Evolutionary conservation across 2,113 vertebrate species (phyloP), one percentile per base, ranked within the genome.

Genomic region (Crotalus horridus): DNA sequence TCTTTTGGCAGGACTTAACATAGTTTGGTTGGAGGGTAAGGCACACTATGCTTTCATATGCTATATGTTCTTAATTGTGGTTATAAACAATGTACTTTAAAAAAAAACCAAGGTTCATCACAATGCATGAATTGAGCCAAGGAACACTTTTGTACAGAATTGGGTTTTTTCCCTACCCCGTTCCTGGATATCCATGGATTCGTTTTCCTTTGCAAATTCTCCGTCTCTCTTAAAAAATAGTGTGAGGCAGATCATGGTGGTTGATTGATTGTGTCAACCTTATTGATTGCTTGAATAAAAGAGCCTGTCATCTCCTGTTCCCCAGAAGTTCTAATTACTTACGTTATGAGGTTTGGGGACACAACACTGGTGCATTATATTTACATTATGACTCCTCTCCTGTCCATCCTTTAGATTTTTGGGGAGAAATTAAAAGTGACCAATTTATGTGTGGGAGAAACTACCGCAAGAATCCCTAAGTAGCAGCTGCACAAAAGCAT

Each of bases 311-410:
- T 20, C n/a, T 33, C 55, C 90, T 46, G 2, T 20, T 3, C 6
- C 59, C 85, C 56, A 61, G 91, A 29, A 61, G 90, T 59, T 59
- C 59, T 61, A 61, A 61, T 91, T 91, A 87, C 53, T 91, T 91
- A 91, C 87, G 86, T 61, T 51, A 91, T 39, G 85, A 51, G 5
- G 54, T 61, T 91, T 59, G 29, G 59, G 91, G 91, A 51, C 55
- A 87, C 21, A 87, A 91, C 43, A 87, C 55, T 33, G 33, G 55
- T 58, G 53, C 56, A n/a, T 24, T 54, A 26, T 86, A 43, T 87
- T 87, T 59, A 24, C 10, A 4, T 11, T 48, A 46, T 46, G 8
- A 15, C 13, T 85, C 4, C 23, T 39, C 23, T 39, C 55, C 26
- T 74, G 6, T 13, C 61, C 51, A 13, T 13, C 85, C 24, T 53